Percentiles rank a stretch among this genome's conserved stretches.
Conservation (phyloP, 2,797 vertebrate genomes). For the Paedocypris micromegethes region DNA sequence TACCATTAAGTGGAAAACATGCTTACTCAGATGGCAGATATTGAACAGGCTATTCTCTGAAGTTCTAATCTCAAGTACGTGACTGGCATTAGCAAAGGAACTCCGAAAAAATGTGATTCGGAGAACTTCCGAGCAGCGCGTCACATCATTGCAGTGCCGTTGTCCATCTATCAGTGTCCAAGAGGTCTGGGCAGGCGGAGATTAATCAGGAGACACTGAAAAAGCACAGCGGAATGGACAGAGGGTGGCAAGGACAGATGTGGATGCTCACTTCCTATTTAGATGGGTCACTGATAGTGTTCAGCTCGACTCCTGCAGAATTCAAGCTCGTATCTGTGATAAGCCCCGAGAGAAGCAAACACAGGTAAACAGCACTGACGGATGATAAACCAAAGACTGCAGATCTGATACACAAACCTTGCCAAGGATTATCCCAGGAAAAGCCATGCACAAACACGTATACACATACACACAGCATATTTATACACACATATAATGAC, state of each 20-base stretch:
- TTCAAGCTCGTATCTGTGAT: conserved; percentile 5
- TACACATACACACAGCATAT: too few relatives aligned
- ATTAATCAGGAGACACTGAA: conserved; percentile 17
- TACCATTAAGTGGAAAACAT: conserved; percentile 31
- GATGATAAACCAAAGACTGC: conserved; percentile 21
- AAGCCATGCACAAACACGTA: too few relatives aligned
- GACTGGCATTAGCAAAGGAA: conserved; percentile 28
- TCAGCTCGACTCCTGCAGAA: background rate
- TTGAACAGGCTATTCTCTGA: conserved; percentile 30
- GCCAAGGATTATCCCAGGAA: conserved; percentile 18
- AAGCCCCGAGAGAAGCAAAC: conserved; percentile 14
- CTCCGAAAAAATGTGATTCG: conserved; percentile 5
- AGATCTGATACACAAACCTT: conserved; percentile 2
- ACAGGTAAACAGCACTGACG: conserved; percentile 18
- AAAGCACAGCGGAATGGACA: conserved; percentile 16
- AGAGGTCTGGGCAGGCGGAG: background rate
- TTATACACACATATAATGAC: too few relatives aligned
- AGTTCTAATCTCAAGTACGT: conserved; percentile 28
- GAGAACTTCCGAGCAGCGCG: conserved; percentile 2
- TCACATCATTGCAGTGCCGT: conserved; percentile 26
- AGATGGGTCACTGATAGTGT: conserved; percentile 17
- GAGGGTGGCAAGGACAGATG: background rate
- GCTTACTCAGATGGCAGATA: conserved; percentile 25
- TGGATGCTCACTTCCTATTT: conserved; percentile 20
- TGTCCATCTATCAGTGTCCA: conserved; percentile 37